A percentile compares a stretch with the other conserved stretches of the same genome.
phyloP scores from a whole-genome alignment of 2,113 vertebrate genomes.

The Piprites chloris region DNA sequence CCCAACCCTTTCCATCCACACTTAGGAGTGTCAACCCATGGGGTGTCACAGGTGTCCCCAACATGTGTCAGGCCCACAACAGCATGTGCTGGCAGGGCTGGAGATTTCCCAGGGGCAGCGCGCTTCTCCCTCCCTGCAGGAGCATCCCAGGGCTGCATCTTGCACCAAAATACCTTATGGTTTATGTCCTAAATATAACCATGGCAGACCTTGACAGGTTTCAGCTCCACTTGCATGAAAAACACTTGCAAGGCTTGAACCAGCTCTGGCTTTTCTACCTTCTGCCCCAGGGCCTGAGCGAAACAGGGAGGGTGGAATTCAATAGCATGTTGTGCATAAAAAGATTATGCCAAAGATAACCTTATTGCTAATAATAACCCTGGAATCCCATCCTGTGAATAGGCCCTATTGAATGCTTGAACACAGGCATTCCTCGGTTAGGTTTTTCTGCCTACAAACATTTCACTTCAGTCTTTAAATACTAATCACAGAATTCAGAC shows the following conservation, averaged over 20 bases:
- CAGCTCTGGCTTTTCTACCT: conserved; percentile 17
- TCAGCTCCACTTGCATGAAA: background rate
- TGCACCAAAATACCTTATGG: background rate
- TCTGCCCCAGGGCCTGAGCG: background rate
- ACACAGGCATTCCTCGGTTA: conserved; percentile 61
- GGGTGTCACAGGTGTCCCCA: background rate
- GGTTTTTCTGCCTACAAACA: conserved; percentile 54
- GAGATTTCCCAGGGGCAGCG: background rate
- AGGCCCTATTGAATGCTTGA: conserved; percentile 31
- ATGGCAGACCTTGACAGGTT: background rate
- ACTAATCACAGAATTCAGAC: conserved; percentile 48
- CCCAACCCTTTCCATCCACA: background rate
- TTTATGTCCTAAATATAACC: background rate
- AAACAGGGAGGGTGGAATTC: conserved; percentile 42
- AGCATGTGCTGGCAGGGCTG: background rate
- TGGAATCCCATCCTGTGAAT: conserved; percentile 52
- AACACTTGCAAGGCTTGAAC: conserved; percentile 13
- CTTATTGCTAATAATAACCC: conserved; percentile 66
- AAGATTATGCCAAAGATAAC: conserved; percentile 61
- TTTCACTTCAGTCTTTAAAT: conserved; percentile 40
- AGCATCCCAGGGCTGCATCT: background rate
- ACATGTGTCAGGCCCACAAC: accelerated
- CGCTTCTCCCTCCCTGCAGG: accelerated
- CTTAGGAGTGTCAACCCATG: background rate
- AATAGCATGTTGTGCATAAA: conserved; percentile 36